Evolutionary conservation across 2,113 vertebrate genomes (phyloP).

Genomic region (Microcebus jonahi): DNA sequence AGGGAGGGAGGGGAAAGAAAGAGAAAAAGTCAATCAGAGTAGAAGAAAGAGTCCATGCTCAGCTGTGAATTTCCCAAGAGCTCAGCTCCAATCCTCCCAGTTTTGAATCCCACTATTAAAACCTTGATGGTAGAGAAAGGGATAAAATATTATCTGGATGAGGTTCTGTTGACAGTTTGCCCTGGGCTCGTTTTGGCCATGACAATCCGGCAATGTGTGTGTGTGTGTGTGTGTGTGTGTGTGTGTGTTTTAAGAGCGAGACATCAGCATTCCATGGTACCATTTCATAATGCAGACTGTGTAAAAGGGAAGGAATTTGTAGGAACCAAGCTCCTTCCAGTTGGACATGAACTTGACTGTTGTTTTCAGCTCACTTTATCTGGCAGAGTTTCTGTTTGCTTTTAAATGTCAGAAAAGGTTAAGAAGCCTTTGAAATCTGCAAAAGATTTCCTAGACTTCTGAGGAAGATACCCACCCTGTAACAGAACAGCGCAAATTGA

Average conservation of each 20-base stretch:
- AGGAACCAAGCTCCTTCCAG: conserved; percentile 81
- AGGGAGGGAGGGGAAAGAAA: neutral
- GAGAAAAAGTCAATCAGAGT: neutral
- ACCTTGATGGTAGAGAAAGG: conserved; percentile 80
- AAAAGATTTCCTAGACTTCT: conserved; percentile 82
- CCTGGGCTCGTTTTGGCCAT: conserved; percentile 80
- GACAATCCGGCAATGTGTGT: conserved; percentile 70
- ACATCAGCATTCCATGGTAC: conserved; percentile 65
- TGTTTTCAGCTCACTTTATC: conserved; percentile 84
- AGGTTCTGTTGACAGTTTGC: conserved; percentile 79
- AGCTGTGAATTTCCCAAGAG: conserved; percentile 76
- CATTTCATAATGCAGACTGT: conserved; percentile 85
- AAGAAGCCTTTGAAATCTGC: conserved; percentile 84
- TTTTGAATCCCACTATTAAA: conserved; percentile 83
- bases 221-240: neutral
- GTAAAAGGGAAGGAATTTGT: conserved; percentile 88
- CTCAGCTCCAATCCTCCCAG: conserved; percentile 80
- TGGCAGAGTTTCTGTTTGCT: conserved; percentile 86
- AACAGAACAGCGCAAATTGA: conserved; percentile 33
- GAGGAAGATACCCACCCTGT: conserved; percentile 59
- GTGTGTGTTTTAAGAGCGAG: neutral
- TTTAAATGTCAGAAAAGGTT: conserved; percentile 90
- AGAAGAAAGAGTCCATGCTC: conserved; percentile 63
- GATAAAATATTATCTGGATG: conserved; percentile 82
- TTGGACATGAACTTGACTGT: conserved; percentile 81